phyloP scores from a whole-genome alignment of 2,888 invertebrate species.

The Lucinisca nassula region DNA sequence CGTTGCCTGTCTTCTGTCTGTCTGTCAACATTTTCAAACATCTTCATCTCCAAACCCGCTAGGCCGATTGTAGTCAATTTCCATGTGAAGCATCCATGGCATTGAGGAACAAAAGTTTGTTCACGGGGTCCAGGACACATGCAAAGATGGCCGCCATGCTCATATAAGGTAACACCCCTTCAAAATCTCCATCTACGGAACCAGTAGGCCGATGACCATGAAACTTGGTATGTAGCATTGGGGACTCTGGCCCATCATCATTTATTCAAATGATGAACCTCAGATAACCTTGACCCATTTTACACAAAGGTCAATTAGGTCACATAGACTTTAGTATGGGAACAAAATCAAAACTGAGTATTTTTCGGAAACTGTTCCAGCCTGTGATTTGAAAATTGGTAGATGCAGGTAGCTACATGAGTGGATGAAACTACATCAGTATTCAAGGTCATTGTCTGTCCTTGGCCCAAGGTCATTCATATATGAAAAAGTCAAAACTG shows the following conservation, averaged over 20 bases:
- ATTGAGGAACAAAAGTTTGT: background rate
- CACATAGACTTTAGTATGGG: background rate
- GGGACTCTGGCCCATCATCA: background rate
- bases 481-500: too few relatives aligned
- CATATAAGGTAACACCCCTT: too few relatives aligned
- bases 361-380: too few relatives aligned
- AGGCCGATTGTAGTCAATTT: background rate
- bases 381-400: too few relatives aligned
- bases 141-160: background rate
- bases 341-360: background rate
- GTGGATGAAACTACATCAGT: too few relatives aligned
- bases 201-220: background rate
- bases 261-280: background rate
- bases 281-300: background rate
- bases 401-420: too few relatives aligned
- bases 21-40: background rate
- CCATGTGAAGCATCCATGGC: background rate
- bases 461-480: too few relatives aligned
- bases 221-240: too few relatives aligned
- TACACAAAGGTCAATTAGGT: background rate
- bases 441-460: too few relatives aligned
- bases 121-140: background rate
- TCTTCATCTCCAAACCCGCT: background rate
- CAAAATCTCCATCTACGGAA: background rate
- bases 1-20: background rate